These are phyloP conservation scores for Nematostella vectensis DNA, from an alignment of 92 coral and sea anemone genomes.

Conservation along the genomic window DNA sequence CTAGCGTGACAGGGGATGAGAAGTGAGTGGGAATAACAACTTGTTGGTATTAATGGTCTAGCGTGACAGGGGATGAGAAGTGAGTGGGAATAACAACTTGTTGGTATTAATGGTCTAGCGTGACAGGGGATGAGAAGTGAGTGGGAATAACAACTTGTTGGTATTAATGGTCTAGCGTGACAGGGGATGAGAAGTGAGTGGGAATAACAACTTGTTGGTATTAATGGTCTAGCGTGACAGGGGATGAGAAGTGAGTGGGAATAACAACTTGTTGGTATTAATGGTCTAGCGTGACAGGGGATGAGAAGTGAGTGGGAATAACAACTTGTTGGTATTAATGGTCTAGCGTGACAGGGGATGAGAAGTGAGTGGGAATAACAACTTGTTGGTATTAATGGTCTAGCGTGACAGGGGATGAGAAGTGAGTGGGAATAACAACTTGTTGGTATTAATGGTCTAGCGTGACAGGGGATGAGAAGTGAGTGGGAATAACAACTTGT, in stretches of 20 bases:
- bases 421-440: constrained; percentile 42
- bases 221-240: constrained; percentile 39
- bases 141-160: neutral
- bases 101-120: constrained; percentile 20
- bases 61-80: constrained; percentile 59
- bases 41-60: constrained; percentile 11
- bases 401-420: constrained; percentile 59
- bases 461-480: constrained; percentile 76
- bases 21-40: constrained; percentile 38
- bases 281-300: constrained; percentile 41
- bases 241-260: constrained; percentile 57
- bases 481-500: constrained; percentile 3
- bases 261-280: neutral
- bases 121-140: constrained; percentile 61
- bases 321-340: neutral
- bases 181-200: constrained; percentile 67
- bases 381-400: constrained; percentile 7
- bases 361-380: constrained; percentile 53
- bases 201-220: neutral
- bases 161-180: constrained; percentile 31
- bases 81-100: constrained; percentile 11
- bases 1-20: constrained; percentile 49
- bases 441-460: constrained; percentile 19
- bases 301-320: constrained; percentile 57
- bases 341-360: constrained; percentile 57